These are phyloP conservation scores for Neodiprion lecontei DNA, from an alignment of 1,140 invertebrate species.

Conservation along the genomic window DNA sequence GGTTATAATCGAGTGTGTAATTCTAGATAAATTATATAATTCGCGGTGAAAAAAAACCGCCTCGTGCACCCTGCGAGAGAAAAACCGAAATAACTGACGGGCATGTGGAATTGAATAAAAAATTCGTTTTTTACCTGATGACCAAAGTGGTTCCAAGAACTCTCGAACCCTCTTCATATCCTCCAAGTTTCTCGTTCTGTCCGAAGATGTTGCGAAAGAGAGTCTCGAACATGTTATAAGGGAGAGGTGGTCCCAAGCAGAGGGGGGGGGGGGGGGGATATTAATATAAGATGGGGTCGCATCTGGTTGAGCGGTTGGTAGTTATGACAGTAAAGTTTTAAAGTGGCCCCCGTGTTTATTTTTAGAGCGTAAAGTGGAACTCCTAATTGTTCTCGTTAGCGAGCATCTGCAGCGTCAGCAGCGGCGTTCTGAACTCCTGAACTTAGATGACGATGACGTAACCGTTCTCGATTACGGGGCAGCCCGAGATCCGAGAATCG, in stretches of 20 bases:
- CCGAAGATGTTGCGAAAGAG: too few species aligned
- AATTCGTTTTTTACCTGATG: neutral
- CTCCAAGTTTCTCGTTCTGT: too few species aligned
- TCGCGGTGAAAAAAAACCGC: too few species aligned
- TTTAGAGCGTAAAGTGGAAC: slow-evolving; percentile 59
- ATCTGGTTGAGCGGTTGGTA: slow-evolving; percentile 30
- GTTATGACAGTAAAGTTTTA: slow-evolving; percentile 53
- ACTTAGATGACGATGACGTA: slow-evolving; percentile 45
- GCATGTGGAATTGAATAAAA: too few species aligned
- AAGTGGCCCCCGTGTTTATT: slow-evolving; percentile 57
- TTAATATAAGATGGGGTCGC: slow-evolving; percentile 32
- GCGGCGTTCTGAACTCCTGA: slow-evolving; percentile 53
- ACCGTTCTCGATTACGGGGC: slow-evolving; percentile 32
- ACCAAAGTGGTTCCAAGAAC: neutral
- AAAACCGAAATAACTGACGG: too few species aligned
- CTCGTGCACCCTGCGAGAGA: too few species aligned
- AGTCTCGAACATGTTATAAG: neutral
- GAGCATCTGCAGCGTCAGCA: slow-evolving; percentile 47
- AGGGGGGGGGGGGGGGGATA: slow-evolving; percentile 22
- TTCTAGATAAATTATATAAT: too few species aligned
- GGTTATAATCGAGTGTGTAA: too few species aligned
- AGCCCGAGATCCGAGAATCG: slow-evolving; percentile 28
- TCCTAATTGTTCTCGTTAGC: slow-evolving; percentile 62
- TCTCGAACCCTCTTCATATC: too few species aligned
- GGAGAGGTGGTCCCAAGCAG: slow-evolving; percentile 8